Evolutionary conservation across 2,113 vertebrate genomes (phyloP), one percentile per base, ranked within the genome.

Genomic region (Tinamus guttatus): DNA sequence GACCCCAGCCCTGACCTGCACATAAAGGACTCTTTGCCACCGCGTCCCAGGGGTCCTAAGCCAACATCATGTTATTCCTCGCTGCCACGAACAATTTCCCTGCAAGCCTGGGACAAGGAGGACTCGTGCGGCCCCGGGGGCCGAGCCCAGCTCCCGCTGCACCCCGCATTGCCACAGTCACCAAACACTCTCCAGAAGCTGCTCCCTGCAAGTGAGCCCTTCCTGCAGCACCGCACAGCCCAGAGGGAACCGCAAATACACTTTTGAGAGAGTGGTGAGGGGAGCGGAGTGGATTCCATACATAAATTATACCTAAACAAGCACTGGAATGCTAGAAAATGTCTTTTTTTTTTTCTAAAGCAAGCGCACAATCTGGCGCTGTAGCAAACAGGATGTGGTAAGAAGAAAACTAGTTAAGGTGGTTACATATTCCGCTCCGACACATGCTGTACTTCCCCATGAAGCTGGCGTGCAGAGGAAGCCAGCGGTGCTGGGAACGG

Each of bases 381-480:
- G 93, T 34, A 90, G 85, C 91, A 97, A 97, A 97, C 97, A 97
- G 96, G 97, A 97, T 96, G 96, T 95, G 93, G 96, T 85, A 7
- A 83, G 13, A 81, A 92, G 86, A 52, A 83, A 90, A 81, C 45
- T 11, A 85, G 89, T 88, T 89, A 63, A 95, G 94, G 94, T 96
- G 89, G 97, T 97, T 97, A 81, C 10, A 36, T 79, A 27, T 80
- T 79, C 69, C 1, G 73, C 91, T 69, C 13, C 4, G 34, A 94
- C 81, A 91, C 94, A 73, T 0, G 28, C 92, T 94, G 94, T 91
- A 95, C 95, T 97, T 96, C 94, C 96, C 96, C 94, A 77, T 24
- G 77, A 64, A 86, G 95, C 89, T 89, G 87, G 81, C 91, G 89
- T 92, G 64, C 18, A 88, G 91, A 95, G 95, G 94, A 96, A 96